These are phyloP conservation scores for Epizoanthus rinbou DNA, from an alignment of 92 coral and sea anemone genomes.

Conservation along the genomic window DNA sequence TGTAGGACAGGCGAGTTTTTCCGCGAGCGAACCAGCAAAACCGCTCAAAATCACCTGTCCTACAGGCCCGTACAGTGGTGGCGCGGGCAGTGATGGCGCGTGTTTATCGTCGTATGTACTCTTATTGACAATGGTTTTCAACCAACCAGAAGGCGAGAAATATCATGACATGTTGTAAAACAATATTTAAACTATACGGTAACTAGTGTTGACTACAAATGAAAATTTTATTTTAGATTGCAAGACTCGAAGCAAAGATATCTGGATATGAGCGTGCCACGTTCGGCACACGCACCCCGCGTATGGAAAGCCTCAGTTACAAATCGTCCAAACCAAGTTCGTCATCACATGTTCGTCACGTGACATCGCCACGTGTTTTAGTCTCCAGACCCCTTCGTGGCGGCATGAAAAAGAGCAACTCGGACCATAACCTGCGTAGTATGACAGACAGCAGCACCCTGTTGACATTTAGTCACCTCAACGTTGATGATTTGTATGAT, in stretches of 20 bases:
- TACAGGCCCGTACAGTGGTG: too few relatives aligned
- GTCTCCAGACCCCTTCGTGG: constrained; percentile 47
- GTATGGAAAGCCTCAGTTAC: constrained; percentile 55
- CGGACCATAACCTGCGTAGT: constrained; percentile 86
- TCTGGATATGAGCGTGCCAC: constrained; percentile 99
- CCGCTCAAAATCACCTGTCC: too few relatives aligned
- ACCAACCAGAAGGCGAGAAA: too few relatives aligned
- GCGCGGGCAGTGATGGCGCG: too few relatives aligned
- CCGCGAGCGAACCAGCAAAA: too few relatives aligned
- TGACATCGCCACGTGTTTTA: constrained; percentile 83
- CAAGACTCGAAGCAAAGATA: constrained; percentile 92
- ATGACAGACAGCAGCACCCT: constrained; percentile 59
- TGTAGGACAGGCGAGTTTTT: too few relatives aligned
- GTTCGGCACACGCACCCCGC: constrained; percentile 73
- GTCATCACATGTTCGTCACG: constrained; percentile 76
- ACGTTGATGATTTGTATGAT: constrained; percentile 61
- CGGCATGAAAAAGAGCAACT: constrained; percentile 81
- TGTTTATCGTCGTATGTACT: too few relatives aligned
- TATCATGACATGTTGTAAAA: too few relatives aligned
- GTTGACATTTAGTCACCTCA: constrained; percentile 50
- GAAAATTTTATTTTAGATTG: constrained; percentile 54
- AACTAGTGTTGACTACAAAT: too few relatives aligned
- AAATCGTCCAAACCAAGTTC: constrained; percentile 21
- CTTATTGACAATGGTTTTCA: too few relatives aligned
- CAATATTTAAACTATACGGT: too few relatives aligned